A percentile compares a stretch with the other conserved stretches of the same genome.
phyloP scores from a whole-genome alignment of 2,113 vertebrate genomes.

The Eidolon helvum region DNA sequence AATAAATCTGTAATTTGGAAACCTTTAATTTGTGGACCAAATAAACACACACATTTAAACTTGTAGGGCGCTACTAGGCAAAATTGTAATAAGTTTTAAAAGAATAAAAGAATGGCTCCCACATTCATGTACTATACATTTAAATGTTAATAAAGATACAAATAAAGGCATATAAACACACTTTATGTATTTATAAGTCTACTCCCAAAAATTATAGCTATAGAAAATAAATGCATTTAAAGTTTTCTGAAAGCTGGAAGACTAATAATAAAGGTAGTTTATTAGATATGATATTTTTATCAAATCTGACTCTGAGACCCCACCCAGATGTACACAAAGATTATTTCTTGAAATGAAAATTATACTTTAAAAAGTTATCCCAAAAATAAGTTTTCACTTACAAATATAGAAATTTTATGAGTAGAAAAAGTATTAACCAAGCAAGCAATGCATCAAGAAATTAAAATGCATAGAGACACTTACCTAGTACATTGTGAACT shows the following conservation, averaged over 20 bases:
- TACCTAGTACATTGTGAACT: neutral
- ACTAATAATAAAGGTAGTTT: neutral
- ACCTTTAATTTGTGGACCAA: neutral
- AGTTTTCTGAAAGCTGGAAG: neutral
- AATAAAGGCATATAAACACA: constrained; percentile 6
- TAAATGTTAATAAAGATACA: neutral
- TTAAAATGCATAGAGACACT: constrained; percentile 4
- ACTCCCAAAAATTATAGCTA: neutral
- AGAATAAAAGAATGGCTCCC: neutral
- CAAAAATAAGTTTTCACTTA: neutral
- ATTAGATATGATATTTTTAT: neutral
- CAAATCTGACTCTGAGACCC: neutral
- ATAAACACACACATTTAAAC: neutral
- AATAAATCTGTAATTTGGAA: neutral
- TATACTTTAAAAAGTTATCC: neutral
- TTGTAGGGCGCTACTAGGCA: neutral
- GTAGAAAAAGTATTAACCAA: neutral
- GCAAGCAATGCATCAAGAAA: neutral
- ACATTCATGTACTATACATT: neutral
- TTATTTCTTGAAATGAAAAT: constrained; percentile 3
- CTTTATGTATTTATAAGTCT: neutral
- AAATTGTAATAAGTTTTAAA: neutral
- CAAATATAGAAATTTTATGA: neutral
- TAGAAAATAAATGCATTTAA: neutral
- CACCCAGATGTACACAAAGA: neutral